Percentiles rank a stretch among this genome's conserved stretches.
phyloP scores from a whole-genome alignment of 2,888 invertebrate genomes.

The Saturnia japonica region DNA sequence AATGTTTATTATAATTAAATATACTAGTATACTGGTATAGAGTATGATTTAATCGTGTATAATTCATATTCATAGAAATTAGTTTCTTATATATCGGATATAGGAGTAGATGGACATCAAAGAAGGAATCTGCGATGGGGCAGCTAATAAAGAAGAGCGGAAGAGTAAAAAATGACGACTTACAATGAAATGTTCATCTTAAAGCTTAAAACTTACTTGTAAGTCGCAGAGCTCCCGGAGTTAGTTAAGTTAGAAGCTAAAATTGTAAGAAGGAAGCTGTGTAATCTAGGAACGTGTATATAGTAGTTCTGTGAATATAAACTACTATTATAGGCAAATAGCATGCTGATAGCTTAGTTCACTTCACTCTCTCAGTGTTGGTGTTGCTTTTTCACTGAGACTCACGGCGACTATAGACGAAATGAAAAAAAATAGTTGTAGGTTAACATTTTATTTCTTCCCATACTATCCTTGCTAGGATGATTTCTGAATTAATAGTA shows the following conservation, averaged over 20 bases:
- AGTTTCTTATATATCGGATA: too few relatives aligned
- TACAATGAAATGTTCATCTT: too few relatives aligned
- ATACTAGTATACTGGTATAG: too few relatives aligned
- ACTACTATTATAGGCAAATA: slow-evolving; percentile 33
- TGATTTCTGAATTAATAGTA: too few relatives aligned
- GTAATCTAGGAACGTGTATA: slow-evolving; percentile 5
- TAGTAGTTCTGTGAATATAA: slow-evolving; percentile 25
- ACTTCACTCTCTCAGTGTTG: slow-evolving; percentile 31
- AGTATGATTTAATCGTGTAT: too few relatives aligned
- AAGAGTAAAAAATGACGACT: too few relatives aligned
- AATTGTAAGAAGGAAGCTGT: neutral
- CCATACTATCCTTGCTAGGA: neutral
- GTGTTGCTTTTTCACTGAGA: slow-evolving; percentile 2
- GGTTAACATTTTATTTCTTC: neutral
- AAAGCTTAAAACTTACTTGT: too few relatives aligned
- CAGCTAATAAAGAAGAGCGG: too few relatives aligned
- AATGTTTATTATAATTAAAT: too few relatives aligned
- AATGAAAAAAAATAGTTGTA: neutral
- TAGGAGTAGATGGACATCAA: too few relatives aligned
- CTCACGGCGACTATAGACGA: neutral
- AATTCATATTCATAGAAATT: too few relatives aligned
- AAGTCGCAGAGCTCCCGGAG: neutral
- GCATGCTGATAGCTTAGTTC: slow-evolving; percentile 24
- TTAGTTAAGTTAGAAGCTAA: neutral
- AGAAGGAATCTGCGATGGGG: too few relatives aligned